Evolutionary conservation across 1,140 invertebrate genomes (phyloP), one percentile per base, ranked within the genome.

Genomic region (Aphelenchoides avenae): DNA sequence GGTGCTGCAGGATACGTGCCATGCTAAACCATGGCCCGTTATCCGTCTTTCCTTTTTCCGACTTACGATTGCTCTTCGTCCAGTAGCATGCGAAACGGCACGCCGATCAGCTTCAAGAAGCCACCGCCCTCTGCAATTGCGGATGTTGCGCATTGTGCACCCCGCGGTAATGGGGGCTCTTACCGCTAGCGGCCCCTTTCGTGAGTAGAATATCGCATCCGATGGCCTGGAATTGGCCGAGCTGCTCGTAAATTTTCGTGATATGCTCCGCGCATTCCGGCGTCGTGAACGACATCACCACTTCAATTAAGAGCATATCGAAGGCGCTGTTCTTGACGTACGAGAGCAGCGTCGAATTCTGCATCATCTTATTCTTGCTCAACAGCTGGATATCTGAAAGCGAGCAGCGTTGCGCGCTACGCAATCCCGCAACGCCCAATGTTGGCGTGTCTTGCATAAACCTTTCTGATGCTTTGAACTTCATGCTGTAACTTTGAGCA

Each of bases 31-130:
- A n/a, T n/a, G n/a, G n/a, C n/a, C n/a, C n/a, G n/a, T n/a, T n/a
- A n/a, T n/a, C n/a, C n/a, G n/a, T n/a, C n/a, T n/a, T n/a, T n/a
- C n/a, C n/a, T n/a, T n/a, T n/a, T n/a, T n/a, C n/a, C n/a, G n/a
- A n/a, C n/a, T n/a, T n/a, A n/a, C n/a, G 67, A 70, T 22, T 67
- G 39, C 29, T 66, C 46, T 52, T 67, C 65, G 46, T 67, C 66
- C 31, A 67, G 37, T 30, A 67, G 43, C 13, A 59, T 47, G 6
- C 44, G 44, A 29, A 47, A 47, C 26, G 44, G 44, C 20, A 67
- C 66, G 40, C 65, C 65, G 27, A 67, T 70, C 37, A 67, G 52
- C 33, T 67, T 67, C 15, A 67, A 34, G 46, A 67, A 67, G n/a
- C 65, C 65, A 22, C 68, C 48, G 24, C 65, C 65, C 22, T 46